A percentile compares a stretch with the other conserved stretches of the same genome.
Conservation (phyloP, 2,888 invertebrate species). For the Brachycybe producta region DNA sequence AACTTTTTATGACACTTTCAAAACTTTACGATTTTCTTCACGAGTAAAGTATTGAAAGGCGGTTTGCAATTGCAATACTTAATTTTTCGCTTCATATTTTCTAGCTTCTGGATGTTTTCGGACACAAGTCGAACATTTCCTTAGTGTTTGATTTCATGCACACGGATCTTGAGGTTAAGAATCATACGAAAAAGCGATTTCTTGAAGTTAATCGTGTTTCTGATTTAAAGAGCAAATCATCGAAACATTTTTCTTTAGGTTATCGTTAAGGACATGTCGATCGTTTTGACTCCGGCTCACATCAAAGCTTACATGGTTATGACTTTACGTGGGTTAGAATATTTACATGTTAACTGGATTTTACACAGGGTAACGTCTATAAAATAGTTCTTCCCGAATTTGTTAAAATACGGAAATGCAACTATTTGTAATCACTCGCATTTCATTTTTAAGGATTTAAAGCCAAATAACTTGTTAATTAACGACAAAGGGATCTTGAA, state of each 20-base stretch:
- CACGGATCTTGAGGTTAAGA: slow-evolving; percentile 89
- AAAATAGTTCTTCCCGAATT: too few species aligned
- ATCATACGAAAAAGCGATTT: too few species aligned
- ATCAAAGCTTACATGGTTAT: slow-evolving; percentile 92
- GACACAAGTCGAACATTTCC: slow-evolving; percentile 95
- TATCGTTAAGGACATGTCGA: slow-evolving; percentile 63
- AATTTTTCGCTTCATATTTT: slow-evolving; percentile 17
- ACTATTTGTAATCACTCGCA: not conserved
- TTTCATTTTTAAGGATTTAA: slow-evolving; percentile 54
- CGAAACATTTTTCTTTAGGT: slow-evolving; percentile 25
- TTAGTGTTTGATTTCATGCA: slow-evolving; percentile 99
- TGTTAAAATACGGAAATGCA: not conserved
- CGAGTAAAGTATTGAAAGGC: too few species aligned
- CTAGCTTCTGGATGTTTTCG: slow-evolving; percentile 73
- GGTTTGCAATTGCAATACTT: not conserved
- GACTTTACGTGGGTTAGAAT: slow-evolving; percentile 88
- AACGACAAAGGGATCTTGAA: slow-evolving; percentile 84
- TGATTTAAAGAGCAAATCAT: not conserved
- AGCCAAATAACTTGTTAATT: slow-evolving; percentile 95
- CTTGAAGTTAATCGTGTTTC: not conserved
- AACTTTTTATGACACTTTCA: too few species aligned
- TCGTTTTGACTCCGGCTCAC: slow-evolving; percentile 78
- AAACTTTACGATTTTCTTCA: too few species aligned
- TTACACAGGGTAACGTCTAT: slow-evolving; percentile 63
- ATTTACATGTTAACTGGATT: slow-evolving; percentile 90